Conservation (phyloP, 2,113 vertebrate genomes). For the Pseudonaja textilis region DNA sequence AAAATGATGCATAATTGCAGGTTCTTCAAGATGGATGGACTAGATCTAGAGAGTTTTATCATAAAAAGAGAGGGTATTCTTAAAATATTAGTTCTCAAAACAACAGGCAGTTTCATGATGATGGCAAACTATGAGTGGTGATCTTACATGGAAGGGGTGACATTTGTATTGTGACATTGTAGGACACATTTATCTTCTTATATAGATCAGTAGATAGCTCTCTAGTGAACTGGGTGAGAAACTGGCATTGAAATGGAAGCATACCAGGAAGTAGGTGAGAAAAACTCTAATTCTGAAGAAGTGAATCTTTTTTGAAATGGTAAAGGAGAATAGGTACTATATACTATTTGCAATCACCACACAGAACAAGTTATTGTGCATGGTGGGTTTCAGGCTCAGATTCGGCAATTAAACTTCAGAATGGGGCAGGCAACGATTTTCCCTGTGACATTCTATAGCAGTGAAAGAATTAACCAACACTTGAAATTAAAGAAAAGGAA, state of each 20-base stretch:
- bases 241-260: not conserved
- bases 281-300: not conserved
- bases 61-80: not conserved
- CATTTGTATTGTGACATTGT: not conserved
- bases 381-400: not conserved
- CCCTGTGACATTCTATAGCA: not conserved
- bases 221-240: not conserved
- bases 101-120: not conserved
- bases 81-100: not conserved
- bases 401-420: not conserved
- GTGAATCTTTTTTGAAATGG: not conserved
- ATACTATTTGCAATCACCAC: not conserved
- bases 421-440: not conserved
- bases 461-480: not conserved
- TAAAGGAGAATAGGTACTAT: not conserved
- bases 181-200: not conserved
- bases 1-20: not conserved
- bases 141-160: not conserved
- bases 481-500: too few species aligned
- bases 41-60: not conserved
- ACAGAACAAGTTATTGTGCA: not conserved
- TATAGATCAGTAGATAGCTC: not conserved
- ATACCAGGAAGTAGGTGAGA: not conserved
- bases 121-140: not conserved
- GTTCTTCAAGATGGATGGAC: not conserved